Base-by-base conservation (phyloP, 2,888 invertebrate species). In the Erebia ligea region DNA sequence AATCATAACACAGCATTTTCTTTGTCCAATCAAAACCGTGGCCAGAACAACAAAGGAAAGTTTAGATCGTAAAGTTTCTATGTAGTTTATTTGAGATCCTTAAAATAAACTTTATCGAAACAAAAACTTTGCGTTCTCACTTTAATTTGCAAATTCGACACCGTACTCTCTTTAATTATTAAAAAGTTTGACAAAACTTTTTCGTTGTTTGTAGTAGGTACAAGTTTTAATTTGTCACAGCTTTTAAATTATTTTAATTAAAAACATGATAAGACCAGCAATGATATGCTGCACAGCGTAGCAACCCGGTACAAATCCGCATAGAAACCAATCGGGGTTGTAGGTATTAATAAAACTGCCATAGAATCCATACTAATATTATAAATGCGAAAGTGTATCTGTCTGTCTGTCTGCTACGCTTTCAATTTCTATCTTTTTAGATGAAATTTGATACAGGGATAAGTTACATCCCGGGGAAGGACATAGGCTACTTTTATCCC, bases 91-190 rank as follows among this genome's bases (percentile, higher is more conserved):
- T 56, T 17, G 40, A 56, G 65, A 56, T 19, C 42, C 19, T 19
- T 42, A 42, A 42, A 34, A 54, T 40, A 40, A 54, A 42, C 54
- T 65, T 65, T 65, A 42, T 15, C 65, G 13, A 56, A 64, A 65
- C 65, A 56, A 45, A 56, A 65, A 56, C 40, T 56, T 65, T 45
- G 19, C 40, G 9, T 54, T 42, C 42, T 42, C 8, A 52, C 13
- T 56, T 54, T 40, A 65, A 48, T 63, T 63, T 64, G 25, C 64
- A 34, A 64, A 64, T 64, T 52, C 45, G 48, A 45, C 21, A 59
- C 42, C 59, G 10, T 11, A 59, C 59, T 17, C 34, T 40, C 34
- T 59, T 40, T 59, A 59, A 40, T 59, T 59, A 56, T 17, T 13
- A n/a, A 59, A 59, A 57, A 59, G 40, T 40, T 59, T 34, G 8